These are phyloP conservation scores for Herpailurus yagouaroundi DNA, from an alignment of 2,113 vertebrate species.

Conservation along the genomic window DNA sequence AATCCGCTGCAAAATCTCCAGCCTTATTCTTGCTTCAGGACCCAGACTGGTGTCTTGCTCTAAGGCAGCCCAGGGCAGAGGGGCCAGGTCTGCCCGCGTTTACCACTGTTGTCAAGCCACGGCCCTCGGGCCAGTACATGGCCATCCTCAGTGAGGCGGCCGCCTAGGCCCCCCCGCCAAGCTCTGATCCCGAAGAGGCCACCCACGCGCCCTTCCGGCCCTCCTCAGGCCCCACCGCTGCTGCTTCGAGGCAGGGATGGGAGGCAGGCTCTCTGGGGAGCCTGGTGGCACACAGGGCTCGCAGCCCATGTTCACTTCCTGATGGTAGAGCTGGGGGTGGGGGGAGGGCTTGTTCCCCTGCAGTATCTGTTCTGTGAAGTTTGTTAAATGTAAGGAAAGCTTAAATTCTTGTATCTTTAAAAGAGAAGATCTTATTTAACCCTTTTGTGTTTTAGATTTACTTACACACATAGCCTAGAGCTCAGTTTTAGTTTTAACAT, in stretches of 20 bases:
- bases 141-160: slow-evolving; percentile 61
- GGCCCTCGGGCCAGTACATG: slow-evolving; percentile 60
- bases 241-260: slow-evolving; percentile 72
- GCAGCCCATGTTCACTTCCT: slow-evolving; percentile 82
- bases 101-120: slow-evolving; percentile 77
- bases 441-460: slow-evolving; percentile 96
- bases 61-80: slow-evolving; percentile 57
- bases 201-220: neutral
- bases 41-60: slow-evolving; percentile 69
- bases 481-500: slow-evolving; percentile 95
- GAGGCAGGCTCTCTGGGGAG: slow-evolving; percentile 50
- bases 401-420: slow-evolving; percentile 94
- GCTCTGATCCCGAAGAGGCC: slow-evolving; percentile 35
- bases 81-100: slow-evolving; percentile 68
- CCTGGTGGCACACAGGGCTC: slow-evolving; percentile 72
- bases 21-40: slow-evolving; percentile 81
- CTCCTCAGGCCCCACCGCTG: neutral
- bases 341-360: slow-evolving; percentile 87
- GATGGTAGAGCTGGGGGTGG: slow-evolving; percentile 68
- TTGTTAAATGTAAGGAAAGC: slow-evolving; percentile 91
- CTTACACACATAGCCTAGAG: slow-evolving; percentile 95
- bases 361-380: slow-evolving; percentile 92
- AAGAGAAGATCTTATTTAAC: slow-evolving; percentile 96
- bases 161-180: neutral
- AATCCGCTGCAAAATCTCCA: slow-evolving; percentile 74